Evolutionary conservation across 2,888 invertebrate species (phyloP).

Genomic region (Meliscaeva auricollis): DNA sequence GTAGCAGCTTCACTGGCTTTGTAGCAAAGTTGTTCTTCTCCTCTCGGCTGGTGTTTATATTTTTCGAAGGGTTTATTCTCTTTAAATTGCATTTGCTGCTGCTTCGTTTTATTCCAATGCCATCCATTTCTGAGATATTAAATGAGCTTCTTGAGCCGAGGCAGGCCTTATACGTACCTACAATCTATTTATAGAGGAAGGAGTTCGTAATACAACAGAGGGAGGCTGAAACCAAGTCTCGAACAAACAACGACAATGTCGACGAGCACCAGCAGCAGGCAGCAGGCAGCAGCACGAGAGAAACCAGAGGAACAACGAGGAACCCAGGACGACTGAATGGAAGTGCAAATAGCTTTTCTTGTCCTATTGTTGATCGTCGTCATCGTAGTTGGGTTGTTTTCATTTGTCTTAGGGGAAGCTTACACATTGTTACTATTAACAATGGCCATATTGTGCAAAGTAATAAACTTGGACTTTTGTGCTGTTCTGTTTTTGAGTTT

Average conservation of each 20-base stretch:
- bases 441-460: conserved; percentile 73
- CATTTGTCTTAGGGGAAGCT: conserved; percentile 68
- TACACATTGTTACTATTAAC: conserved; percentile 75
- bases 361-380: conserved; percentile 65
- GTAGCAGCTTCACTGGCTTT: neutral
- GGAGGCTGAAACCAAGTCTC: neutral
- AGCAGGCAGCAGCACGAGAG: too few species aligned
- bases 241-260: neutral
- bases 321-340: conserved; percentile 32
- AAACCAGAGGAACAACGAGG: neutral
- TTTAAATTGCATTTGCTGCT: conserved; percentile 71
- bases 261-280: too few species aligned
- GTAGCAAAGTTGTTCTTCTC: conserved; percentile 4
- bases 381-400: conserved; percentile 45
- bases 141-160: conserved; percentile 53
- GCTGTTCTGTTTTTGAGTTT: conserved; percentile 70
- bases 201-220: too few species aligned
- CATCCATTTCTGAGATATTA: conserved; percentile 39
- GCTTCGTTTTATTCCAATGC: conserved; percentile 41
- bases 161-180: neutral
- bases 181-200: neutral
- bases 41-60: conserved; percentile 50
- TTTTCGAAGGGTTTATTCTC: conserved; percentile 61
- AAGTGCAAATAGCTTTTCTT: conserved; percentile 76
- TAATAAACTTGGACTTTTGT: conserved; percentile 75